Percentiles rank a stretch among this genome's conserved stretches.
Evolutionary conservation across 1,140 invertebrate species (phyloP).

Genomic region (Hylaeus volcanicus): DNA sequence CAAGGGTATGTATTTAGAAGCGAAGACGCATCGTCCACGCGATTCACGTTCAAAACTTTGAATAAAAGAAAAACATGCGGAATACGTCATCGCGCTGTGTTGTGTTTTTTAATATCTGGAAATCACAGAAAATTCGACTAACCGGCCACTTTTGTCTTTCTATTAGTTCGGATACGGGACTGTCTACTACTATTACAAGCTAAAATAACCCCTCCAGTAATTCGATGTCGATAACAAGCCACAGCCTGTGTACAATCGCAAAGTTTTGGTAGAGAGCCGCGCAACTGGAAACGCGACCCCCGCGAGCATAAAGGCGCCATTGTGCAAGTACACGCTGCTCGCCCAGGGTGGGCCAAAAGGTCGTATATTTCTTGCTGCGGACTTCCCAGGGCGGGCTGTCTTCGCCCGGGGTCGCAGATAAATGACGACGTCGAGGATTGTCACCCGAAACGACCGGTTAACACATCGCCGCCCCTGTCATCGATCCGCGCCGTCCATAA

Average conservation of each 20-base stretch:
- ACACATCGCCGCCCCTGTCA: conserved; percentile 66
- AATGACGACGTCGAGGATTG: conserved; percentile 58
- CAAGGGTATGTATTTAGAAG: conserved; percentile 6
- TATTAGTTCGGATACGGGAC: too few relatives aligned
- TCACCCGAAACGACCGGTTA: conserved; percentile 66
- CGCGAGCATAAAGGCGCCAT: neutral
- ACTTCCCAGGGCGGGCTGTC: conserved; percentile 65
- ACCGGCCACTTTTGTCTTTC: too few relatives aligned
- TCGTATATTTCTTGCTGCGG: conserved; percentile 64
- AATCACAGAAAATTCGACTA: too few relatives aligned
- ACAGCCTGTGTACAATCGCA: neutral
- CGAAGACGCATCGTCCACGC: neutral
- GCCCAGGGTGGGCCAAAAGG: conserved; percentile 62
- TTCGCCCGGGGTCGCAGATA: conserved; percentile 54
- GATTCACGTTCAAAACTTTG: conserved; percentile 6
- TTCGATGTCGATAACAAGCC: too few relatives aligned
- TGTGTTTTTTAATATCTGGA: too few relatives aligned
- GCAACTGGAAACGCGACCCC: neutral
- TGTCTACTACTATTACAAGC: too few relatives aligned
- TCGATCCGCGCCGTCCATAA: conserved; percentile 62
- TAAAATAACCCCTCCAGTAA: too few relatives aligned
- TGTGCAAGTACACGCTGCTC: neutral
- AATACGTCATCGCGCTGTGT: neutral
- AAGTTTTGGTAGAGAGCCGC: neutral
- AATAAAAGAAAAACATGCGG: neutral